Conservation (phyloP, 2,888 invertebrate species). For the Drosophila affinis region DNA sequence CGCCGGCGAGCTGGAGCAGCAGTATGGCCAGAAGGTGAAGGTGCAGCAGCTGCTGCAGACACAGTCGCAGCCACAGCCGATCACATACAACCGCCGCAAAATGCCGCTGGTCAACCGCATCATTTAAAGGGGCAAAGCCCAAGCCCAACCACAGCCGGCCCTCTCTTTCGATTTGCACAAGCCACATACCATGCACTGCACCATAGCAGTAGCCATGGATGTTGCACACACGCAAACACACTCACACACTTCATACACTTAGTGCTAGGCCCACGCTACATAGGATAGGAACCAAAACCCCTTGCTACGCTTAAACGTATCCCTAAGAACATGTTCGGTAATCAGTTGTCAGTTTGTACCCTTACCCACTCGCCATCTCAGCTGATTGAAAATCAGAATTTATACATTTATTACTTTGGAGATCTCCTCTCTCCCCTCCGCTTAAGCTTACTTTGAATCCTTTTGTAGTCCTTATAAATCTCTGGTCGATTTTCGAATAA, state of each 20-base stretch:
- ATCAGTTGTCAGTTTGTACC: slow-evolving; percentile 22
- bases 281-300: slow-evolving; percentile 25
- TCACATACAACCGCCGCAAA: slow-evolving; percentile 86
- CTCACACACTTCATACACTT: slow-evolving; percentile 27
- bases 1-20: slow-evolving; percentile 82
- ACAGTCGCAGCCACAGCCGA: slow-evolving; percentile 46
- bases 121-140: slow-evolving; percentile 67
- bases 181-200: neutral
- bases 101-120: slow-evolving; percentile 86
- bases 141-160: neutral
- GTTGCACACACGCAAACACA: neutral
- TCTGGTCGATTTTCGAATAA: slow-evolving; percentile 37
- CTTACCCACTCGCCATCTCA: neutral
- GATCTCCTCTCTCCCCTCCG: slow-evolving; percentile 1
- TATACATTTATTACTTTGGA: neutral
- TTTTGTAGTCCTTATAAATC: slow-evolving; percentile 11
- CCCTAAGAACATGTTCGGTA: slow-evolving; percentile 29
- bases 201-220: neutral
- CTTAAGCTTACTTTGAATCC: slow-evolving; percentile 29
- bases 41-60: slow-evolving; percentile 69
- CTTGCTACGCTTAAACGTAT: slow-evolving; percentile 59
- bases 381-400: neutral
- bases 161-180: neutral
- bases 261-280: slow-evolving; percentile 53
- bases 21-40: slow-evolving; percentile 72